A percentile compares a stretch with the other conserved stretches of the same genome.
Conservation (phyloP, 2,888 invertebrate genomes). For the Tridacna crocea region DNA sequence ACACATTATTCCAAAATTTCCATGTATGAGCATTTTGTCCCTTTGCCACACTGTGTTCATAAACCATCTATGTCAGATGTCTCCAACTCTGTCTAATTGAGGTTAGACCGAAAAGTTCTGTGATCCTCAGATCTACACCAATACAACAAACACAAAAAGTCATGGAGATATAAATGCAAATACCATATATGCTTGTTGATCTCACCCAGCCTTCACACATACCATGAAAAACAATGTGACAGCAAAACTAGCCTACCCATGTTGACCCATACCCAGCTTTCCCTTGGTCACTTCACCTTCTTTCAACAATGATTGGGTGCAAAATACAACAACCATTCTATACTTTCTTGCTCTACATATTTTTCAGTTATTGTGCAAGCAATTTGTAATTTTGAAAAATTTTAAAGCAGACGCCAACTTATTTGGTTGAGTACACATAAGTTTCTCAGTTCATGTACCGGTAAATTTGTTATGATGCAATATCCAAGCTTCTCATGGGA, state of each 20-base stretch:
- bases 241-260: conserved; percentile 15
- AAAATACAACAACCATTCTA: no score
- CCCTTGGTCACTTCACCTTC: no score
- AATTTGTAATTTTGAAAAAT: no score
- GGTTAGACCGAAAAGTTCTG: neutral
- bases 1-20: neutral
- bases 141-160: conserved; percentile 43
- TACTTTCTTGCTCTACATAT: no score
- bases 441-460: no score
- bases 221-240: conserved; percentile 18
- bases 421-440: no score
- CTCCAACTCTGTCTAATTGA: no score
- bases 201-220: conserved; percentile 32
- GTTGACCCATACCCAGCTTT: neutral
- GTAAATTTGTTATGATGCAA: no score
- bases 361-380: no score
- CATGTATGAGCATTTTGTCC: neutral
- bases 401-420: no score
- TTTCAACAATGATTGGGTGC: no score
- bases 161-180: conserved; percentile 68
- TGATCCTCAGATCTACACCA: conserved; percentile 63
- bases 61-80: neutral
- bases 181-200: conserved; percentile 56
- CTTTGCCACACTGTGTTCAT: neutral
- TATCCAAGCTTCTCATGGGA: no score